Base-by-base conservation (phyloP, 2,888 invertebrate species). In the Pinctada fucata region DNA sequence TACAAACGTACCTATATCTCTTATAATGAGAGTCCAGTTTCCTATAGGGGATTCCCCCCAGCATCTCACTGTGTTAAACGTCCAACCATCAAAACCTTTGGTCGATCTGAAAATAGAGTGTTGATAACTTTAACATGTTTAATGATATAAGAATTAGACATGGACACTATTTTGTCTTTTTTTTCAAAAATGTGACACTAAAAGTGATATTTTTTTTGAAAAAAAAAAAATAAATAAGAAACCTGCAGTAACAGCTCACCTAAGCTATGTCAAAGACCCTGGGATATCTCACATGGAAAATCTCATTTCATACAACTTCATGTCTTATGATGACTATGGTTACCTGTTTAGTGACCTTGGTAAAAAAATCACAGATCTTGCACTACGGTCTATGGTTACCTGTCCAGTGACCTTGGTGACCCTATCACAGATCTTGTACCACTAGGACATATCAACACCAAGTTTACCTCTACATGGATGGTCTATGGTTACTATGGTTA, bases 11-110 rank as follows among this genome's bases (percentile, higher is more conserved):
- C 91, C 90, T 81, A 65, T 84, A 82, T 92, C 91, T 13, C 79
- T 85, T 69, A 91, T 84, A 48, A 80, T 82, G 0, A 92, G 81
- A 13, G 73, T 86, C 89, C 89, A 92, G 8, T 72, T 80, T 8
- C 92, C 92, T 2, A 83, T 78, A 2, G 91, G 90, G 5, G 75
- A 71, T 80, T 92, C 92, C 48, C 92, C 92, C 92, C 92, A 92
- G 76, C 92, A 92, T 73, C 92, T 72, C 5, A 92, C 92, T 3
- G 92, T 92, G 72, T 89, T 90, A 83, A 92, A 92, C 3, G 90
- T 88, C 92, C 92, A 92, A 48, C 81, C 87, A 45, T 84, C 82
- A 79, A 92, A 90, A 2, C 92, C 92, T 3, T 79, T 82, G 3
- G 75, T 79, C 5, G 91, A 91, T 67, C 92, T 92, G 85, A 45